Base-by-base conservation (phyloP, 2,113 vertebrate genomes). In the Chauna torquata region DNA sequence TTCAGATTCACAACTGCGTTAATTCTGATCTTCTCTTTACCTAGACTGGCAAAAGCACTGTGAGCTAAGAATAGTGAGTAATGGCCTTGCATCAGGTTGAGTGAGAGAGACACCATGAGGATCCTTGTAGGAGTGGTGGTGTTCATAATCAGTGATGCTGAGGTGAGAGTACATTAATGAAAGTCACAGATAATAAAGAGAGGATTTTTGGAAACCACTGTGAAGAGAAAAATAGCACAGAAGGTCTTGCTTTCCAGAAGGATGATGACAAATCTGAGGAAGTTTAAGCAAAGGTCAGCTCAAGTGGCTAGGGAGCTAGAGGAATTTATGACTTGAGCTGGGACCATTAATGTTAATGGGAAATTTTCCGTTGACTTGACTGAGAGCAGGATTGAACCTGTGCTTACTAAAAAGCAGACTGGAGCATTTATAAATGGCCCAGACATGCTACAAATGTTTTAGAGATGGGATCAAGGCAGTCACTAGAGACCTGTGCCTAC, bases 211-310 rank as follows among this genome's bases (percentile, higher is more conserved):
- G 75, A 81, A 90, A 89, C 59, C 20, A 27, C 82, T 88, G 38
- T 70, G 62, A 86, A 85, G 50, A 94, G 62, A 72, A 91, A 90
- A 88, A 96, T 88, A 93, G 50, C 69, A 18, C 40, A 88, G 79
- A 61, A 93, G 16, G 61, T 50, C 81, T 96, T 68, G 65, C 86
- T 97, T 94, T 93, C 81, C 90, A 92, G 93, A 92, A 93, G 30
- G 64, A 94, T 88, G 70, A 82, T 94, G 81, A 95, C 94, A 96
- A 94, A 93, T 91, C 55, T 0, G 0, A 94, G 91, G 93, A 95
- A 92, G 91, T 96, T 97, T 96, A 96, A 97, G 77, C 74, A 96
- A 91, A 97, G 93, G 96, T 95, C 96, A 96, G 92, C 79, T 84
- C 58, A 92, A 96, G 75, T 78, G 95, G 88, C 95, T 96, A 24